Percentiles rank a stretch among this genome's conserved stretches.
Evolutionary conservation across 2,113 vertebrate genomes (phyloP).

Genomic region (Albula glossodonta): DNA sequence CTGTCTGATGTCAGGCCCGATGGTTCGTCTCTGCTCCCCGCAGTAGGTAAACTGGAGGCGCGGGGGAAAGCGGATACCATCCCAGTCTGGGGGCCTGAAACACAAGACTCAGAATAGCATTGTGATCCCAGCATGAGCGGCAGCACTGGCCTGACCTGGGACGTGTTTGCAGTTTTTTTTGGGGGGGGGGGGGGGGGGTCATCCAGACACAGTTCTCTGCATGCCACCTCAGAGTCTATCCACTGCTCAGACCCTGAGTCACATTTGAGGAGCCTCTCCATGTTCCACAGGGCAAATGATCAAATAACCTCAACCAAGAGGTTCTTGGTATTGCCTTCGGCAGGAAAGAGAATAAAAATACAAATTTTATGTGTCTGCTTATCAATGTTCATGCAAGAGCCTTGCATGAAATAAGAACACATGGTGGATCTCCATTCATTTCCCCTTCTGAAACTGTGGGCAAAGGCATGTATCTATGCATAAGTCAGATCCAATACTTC

Average conservation of each 20-base stretch:
- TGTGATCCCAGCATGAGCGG: slow-evolving; percentile 74
- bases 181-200: slow-evolving; percentile 17
- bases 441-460: no score
- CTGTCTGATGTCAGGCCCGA: slow-evolving; percentile 62
- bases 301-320: no score
- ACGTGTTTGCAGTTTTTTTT: slow-evolving; percentile 56
- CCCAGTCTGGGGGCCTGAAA: slow-evolving; percentile 64
- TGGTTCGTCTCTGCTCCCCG: slow-evolving; percentile 38
- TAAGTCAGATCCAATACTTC: no score
- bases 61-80: slow-evolving; percentile 52
- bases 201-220: background rate
- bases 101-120: slow-evolving; percentile 61
- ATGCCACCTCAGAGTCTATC: background rate
- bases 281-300: background rate
- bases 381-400: no score
- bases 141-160: slow-evolving; percentile 55
- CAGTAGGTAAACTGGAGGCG: slow-evolving; percentile 40
- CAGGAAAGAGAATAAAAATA: no score
- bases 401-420: no score
- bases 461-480: no score
- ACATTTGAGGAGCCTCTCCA: background rate
- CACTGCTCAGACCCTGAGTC: no score
- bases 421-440: no score
- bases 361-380: no score
- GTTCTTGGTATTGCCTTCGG: no score